Conservation (phyloP, 2,888 invertebrate species). For the Pristionchus japonicus region DNA sequence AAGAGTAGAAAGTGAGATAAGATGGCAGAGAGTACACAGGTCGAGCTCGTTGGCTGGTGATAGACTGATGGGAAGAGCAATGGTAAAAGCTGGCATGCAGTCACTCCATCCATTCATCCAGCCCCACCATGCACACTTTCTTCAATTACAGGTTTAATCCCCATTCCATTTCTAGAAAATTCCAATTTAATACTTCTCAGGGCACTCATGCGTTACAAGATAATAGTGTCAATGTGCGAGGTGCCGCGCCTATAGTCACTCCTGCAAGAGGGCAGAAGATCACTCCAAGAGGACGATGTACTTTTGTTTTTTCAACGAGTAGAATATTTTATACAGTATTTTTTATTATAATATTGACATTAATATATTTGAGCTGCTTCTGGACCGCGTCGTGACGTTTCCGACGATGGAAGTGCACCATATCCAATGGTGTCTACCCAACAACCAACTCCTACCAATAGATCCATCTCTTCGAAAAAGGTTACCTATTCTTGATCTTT, state of each 20-base stretch:
- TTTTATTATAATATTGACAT: no score
- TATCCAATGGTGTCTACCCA: neutral
- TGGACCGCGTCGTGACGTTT: neutral
- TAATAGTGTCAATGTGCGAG: neutral
- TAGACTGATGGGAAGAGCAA: conserved; percentile 9
- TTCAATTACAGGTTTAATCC: neutral
- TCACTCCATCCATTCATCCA: neutral
- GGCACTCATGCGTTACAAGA: neutral
- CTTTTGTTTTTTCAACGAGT: neutral
- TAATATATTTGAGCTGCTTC: neutral
- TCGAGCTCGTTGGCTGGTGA: neutral
- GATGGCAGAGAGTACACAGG: no score
- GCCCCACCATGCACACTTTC: no score
- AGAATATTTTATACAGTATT: neutral
- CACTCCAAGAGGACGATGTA: conserved; percentile 31
- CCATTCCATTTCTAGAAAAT: neutral
- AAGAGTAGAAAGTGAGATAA: no score
- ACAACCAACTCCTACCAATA: neutral
- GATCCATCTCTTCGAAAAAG: conserved; percentile 10
- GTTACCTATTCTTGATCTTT: neutral
- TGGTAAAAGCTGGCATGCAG: conserved; percentile 17
- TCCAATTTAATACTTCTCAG: neutral
- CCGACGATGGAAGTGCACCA: neutral
- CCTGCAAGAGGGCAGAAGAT: conserved; percentile 26
- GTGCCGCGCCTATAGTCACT: conserved; percentile 30